Base-by-base conservation (phyloP, 2,797 vertebrate genomes). In the Chaetophractus vellerosus region DNA sequence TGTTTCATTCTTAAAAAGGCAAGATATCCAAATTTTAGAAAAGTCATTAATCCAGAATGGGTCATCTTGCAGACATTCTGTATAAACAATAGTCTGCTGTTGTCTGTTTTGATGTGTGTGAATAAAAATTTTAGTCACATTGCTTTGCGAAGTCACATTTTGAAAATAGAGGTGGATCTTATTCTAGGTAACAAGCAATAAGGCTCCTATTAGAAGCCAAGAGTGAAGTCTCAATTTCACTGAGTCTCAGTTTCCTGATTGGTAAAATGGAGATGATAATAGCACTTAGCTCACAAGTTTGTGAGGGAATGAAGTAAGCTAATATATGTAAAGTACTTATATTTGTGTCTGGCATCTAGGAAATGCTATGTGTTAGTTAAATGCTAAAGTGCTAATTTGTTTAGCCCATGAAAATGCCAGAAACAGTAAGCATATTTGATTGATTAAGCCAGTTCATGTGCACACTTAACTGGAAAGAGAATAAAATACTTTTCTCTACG, bases 1-100 rank as follows among this genome's bases (percentile, higher is more conserved):
- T 48, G 26, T 55, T 88, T 57, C 1, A 41, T 92, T 92, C 38
- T 69, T 92, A 93, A 23, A 33, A 90, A 78, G 59, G 93, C 52
- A 88, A 85, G n/a, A 82, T 14, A 74, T 19, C 1, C 63, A 90
- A 7, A 74, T 33, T 89, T 91, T 71, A 9, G 63, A 82, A 74
- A 95, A 57, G 23, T 52, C 81, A n/a, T 55, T 18, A 57, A 79
- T 74, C 76, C 52, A 83, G 41, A 82, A 69, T 41, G 15, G 55
- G 48, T 72, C 33, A 16, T 23, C 63, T 66, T 59, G 64, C 0
- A 88, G 68, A 82, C n/a, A 33, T 10, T 68, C 52, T 84, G 52
- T 61, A 66, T 88, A 78, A 86, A 72, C 6, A 82, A n/a, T 8
- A 71, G 38, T 61, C 66, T 38, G 31, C 1, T 33, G 24, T 24